phyloP scores from a whole-genome alignment of 2,888 invertebrate species.

The Ariolimax columbianus region DNA sequence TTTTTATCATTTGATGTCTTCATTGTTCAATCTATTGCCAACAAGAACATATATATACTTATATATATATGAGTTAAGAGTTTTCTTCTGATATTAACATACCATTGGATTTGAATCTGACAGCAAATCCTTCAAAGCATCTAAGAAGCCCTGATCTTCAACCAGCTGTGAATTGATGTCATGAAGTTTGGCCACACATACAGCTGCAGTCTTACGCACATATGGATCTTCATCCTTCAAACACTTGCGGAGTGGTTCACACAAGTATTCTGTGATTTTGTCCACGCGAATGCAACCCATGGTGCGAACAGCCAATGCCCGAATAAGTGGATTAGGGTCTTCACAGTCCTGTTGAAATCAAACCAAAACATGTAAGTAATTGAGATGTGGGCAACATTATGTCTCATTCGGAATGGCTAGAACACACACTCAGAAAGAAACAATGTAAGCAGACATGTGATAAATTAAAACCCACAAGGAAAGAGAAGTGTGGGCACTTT shows the following conservation, averaged over 20 bases:
- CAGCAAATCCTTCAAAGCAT: conserved; percentile 95
- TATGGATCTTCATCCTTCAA: conserved; percentile 80
- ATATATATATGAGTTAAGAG: too few species aligned
- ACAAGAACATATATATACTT: too few species aligned
- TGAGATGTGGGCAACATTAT: too few species aligned
- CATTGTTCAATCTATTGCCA: too few species aligned
- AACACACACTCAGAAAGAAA: too few species aligned
- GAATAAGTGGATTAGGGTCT: conserved; percentile 98
- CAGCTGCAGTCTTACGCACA: conserved; percentile 96
- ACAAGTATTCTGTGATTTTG: conserved; percentile 99
- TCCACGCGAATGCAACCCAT: conserved; percentile 99
- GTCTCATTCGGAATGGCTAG: too few species aligned
- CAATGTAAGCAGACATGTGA: too few species aligned
- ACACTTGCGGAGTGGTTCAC: conserved; percentile 94
- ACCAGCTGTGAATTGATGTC: conserved; percentile 90
- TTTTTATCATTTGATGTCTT: too few species aligned
- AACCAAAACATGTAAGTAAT: background rate
- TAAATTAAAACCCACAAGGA: too few species aligned
- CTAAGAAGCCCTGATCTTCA: conserved; percentile 95
- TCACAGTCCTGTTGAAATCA: conserved; percentile 91
- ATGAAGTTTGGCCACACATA: conserved; percentile 98
- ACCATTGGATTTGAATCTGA: conserved; percentile 99
- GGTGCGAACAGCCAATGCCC: conserved; percentile 97
- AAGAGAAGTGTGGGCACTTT: too few species aligned
- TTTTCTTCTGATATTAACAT: conserved; percentile 49